These are phyloP conservation scores for Mnemiopsis leidyi DNA, from an alignment of 37 sponge, comb jelly and placozoan species.

Conservation along the genomic window DNA sequence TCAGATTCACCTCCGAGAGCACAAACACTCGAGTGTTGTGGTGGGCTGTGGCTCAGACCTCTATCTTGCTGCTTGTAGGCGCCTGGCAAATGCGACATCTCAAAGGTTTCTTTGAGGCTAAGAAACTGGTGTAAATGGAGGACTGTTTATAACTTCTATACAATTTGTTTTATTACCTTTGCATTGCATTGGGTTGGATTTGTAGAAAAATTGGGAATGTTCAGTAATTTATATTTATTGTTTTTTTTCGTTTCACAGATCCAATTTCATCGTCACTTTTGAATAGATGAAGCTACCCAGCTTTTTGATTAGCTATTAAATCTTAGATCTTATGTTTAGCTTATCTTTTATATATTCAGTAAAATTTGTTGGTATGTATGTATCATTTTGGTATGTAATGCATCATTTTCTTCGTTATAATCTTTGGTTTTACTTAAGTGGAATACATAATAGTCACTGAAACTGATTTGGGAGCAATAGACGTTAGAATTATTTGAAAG, in stretches of 20 bases:
- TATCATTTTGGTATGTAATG: no score
- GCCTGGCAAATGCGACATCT: conserved; percentile 98
- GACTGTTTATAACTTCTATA: not conserved
- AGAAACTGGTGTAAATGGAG: conserved; percentile 86
- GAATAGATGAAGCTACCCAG: no score
- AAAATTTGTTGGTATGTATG: not conserved
- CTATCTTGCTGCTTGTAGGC: conserved; percentile 85
- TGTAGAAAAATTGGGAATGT: not conserved
- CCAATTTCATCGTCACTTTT: not conserved
- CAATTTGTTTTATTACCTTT: not conserved
- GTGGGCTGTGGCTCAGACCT: conserved; percentile 93
- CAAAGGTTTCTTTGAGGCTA: conserved; percentile 97
- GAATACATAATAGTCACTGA: no score
- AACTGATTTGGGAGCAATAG: no score
- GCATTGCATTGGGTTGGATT: not conserved
- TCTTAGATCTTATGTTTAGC: not conserved
- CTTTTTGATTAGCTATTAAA: no score
- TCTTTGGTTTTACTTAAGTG: no score
- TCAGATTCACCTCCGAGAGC: conserved; percentile 87
- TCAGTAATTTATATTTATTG: not conserved
- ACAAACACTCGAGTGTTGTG: conserved; percentile 95
- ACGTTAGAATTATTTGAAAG: no score
- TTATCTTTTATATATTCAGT: not conserved
- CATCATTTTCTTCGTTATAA: not conserved
- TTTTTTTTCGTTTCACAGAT: not conserved